phyloP scores from a whole-genome alignment of 1,140 invertebrate genomes.

The Bicyclus anynana region DNA sequence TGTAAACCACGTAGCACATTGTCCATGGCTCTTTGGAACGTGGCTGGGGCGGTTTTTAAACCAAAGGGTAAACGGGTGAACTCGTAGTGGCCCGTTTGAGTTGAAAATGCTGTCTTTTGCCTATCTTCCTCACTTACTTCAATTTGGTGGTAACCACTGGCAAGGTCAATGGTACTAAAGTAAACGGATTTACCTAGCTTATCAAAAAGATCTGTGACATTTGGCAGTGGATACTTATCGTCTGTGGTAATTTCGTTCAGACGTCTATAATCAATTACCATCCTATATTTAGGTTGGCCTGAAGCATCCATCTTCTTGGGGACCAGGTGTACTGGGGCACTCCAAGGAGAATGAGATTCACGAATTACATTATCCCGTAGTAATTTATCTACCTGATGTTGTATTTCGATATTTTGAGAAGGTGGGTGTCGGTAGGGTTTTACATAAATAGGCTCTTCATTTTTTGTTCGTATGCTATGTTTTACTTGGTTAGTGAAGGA shows the following conservation, averaged over 20 bases:
- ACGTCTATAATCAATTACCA: conserved; percentile 50
- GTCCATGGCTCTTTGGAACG: conserved; percentile 23
- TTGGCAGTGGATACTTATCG: conserved; percentile 76
- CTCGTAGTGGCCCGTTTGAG: conserved; percentile 50
- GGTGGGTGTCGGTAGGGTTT: conserved; percentile 17
- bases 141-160: conserved; percentile 73
- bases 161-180: conserved; percentile 56
- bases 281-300: conserved; percentile 25
- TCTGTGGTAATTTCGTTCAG: conserved; percentile 56
- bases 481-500: not conserved
- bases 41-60: not conserved
- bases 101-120: conserved; percentile 71
- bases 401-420: conserved; percentile 28
- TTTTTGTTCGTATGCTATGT: not conserved
- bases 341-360: conserved; percentile 32
- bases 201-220: conserved; percentile 66
- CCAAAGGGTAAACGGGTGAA: conserved; percentile 23
- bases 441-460: not conserved
- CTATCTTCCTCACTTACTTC: conserved; percentile 46
- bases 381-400: conserved; percentile 32
- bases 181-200: conserved; percentile 43
- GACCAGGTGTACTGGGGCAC: conserved; percentile 36
- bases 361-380: conserved; percentile 31
- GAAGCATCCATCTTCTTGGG: conserved; percentile 34
- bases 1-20: conserved; percentile 15